phyloP scores from a whole-genome alignment of 2,113 vertebrate genomes.

The Tretioscincus oriximinensis region DNA sequence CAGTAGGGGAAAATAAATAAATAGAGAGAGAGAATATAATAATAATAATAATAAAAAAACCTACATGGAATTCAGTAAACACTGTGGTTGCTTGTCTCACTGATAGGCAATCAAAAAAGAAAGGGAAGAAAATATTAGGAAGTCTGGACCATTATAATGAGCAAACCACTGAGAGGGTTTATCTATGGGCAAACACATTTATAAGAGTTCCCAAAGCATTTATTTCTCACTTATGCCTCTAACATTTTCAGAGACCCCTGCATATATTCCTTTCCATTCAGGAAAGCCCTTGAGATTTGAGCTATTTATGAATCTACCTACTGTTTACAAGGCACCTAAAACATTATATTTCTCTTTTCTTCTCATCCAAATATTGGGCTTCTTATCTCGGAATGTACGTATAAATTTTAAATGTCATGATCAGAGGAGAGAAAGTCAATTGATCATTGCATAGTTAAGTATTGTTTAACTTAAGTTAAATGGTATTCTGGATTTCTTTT shows the following conservation, averaged over 20 bases:
- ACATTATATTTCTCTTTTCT: no score
- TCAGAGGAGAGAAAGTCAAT: no score
- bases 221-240: neutral
- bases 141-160: conserved; percentile 48
- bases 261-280: neutral
- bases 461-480: no score
- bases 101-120: conserved; percentile 52
- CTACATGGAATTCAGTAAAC: conserved; percentile 50
- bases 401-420: fast-evolving
- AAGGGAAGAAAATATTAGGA: conserved; percentile 44
- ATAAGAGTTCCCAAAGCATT: neutral
- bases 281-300: neutral
- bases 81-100: conserved; percentile 44
- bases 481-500: no score
- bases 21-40: conserved; percentile 34
- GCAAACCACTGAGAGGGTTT: conserved; percentile 29
- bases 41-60: conserved; percentile 61
- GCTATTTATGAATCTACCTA: conserved; percentile 2
- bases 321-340: neutral
- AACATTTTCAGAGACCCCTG: neutral
- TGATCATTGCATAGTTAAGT: no score
- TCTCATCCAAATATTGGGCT: neutral
- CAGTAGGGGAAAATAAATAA: conserved; percentile 33
- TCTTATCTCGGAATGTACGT: neutral
- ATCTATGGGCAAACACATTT: conserved; percentile 14